Base-by-base conservation (phyloP, 2,888 invertebrate species). In the Saturnia japonica region DNA sequence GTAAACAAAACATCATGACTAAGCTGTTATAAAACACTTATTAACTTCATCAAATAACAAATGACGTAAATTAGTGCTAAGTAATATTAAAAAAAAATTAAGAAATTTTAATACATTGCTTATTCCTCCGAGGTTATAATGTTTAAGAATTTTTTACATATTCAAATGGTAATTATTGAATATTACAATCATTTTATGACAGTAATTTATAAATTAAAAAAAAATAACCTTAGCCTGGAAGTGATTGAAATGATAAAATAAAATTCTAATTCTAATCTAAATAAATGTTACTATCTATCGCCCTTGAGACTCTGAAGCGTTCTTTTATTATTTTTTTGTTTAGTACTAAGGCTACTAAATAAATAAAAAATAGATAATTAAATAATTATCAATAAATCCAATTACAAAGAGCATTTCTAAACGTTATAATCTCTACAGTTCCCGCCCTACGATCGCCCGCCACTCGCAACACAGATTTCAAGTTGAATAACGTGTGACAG, bases 391-490 rank as follows among this genome's bases (percentile, higher is more conserved):
- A n/a, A n/a, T n/a, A n/a, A n/a, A 54, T 8, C 11, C 1, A 11
- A 54, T 8, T 54, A 11, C n/a, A 28, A 28, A 64, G 9, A n/a
- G 28, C 78, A 14, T 11, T 12, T 86, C 85, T 84, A 75, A n/a
- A 66, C 40, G 60, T 80, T 80, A 19, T 1, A 76, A 75, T 54
- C 43, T 87, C 88, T 88, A 81, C 75, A 72, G 76, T 73, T 74
- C 86, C 89, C 91, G 90, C 91, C 91, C 91, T 82, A 85, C 87
- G 83, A 76, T 78, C 78, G 76, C 74, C 81, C 85, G 85, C 89
- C 88, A 89, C 81, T 89, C 85, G 88, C 85, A 86, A 83, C 88
- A 85, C 88, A 85, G 91, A 91, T 91, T 90, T 87, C 82, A 81
- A 85, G 82, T 82, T 84, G 81, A 82, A 82, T 73, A 75, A 75